Percentiles rank a stretch among this genome's conserved stretches.
Conservation (phyloP, 1,140 invertebrate species). For the Apis cerana region DNA sequence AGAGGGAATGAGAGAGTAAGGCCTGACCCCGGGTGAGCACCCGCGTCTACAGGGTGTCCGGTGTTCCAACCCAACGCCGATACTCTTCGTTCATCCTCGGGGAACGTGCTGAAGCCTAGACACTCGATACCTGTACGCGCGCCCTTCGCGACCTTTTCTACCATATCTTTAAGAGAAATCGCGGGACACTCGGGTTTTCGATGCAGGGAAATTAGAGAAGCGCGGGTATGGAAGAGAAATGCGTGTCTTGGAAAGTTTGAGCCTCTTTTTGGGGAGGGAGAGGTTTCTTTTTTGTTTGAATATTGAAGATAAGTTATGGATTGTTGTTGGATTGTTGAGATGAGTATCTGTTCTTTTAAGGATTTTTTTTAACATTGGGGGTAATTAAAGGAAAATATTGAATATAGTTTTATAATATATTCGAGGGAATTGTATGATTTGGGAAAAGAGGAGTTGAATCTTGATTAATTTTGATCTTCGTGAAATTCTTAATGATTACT, state of each 20-base stretch:
- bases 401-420: too few relatives aligned
- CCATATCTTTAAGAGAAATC: not conserved
- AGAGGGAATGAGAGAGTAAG: not conserved
- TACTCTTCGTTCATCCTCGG: not conserved
- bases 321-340: too few relatives aligned
- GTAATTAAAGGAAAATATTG: too few relatives aligned
- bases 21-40: conserved; percentile 51
- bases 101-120: conserved; percentile 14
- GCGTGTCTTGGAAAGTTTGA: not conserved
- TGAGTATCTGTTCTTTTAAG: too few relatives aligned
- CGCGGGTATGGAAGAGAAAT: not conserved
- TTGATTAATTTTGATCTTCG: too few relatives aligned
- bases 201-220: not conserved
- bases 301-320: too few relatives aligned
- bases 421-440: too few relatives aligned
- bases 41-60: conserved; percentile 50
- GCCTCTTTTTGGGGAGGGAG: not conserved
- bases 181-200: not conserved
- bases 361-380: too few relatives aligned
- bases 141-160: conserved; percentile 1
- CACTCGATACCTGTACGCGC: not conserved
- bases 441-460: too few relatives aligned
- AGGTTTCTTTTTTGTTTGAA: not conserved
- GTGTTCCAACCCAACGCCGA: conserved; percentile 1
- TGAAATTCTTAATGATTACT: too few relatives aligned